Evolutionary conservation across 2,888 invertebrate genomes (phyloP), one percentile per base, ranked within the genome.

Genomic region (Achlya flavicornis): DNA sequence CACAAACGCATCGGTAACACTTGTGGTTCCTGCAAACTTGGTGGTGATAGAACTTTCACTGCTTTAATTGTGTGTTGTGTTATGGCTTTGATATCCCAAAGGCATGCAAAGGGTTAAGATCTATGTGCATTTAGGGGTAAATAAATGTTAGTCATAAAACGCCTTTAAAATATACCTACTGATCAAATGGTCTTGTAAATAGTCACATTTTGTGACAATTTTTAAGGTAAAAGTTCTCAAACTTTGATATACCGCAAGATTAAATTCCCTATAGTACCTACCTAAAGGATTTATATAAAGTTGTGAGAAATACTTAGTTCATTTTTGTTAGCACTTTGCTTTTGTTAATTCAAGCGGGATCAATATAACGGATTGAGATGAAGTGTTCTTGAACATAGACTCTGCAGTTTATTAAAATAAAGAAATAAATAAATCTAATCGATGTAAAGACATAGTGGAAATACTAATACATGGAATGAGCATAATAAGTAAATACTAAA

Each of bases 31-130:
- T 1, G 26, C 2, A 10, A 53, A 53, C 53, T 72, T 69, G 64
- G 69, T 53, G 72, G 70, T 67, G 73, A 73, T 74, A 66, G 67
- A 70, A 71, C 65, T 77, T 76, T 66, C 66, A 58, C 63, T 65
- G 64, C 61, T 14, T 16, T 61, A 62, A 66, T 66, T 66, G 68
- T 67, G 46, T 60, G 67, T 66, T 66, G 68, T 67, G 46, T 60
- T 64, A 43, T 10, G 33, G 16, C 57, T 62, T 35, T 59, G 43
- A 32, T 57, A 35, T 58, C 58, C 58, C 48, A 48, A 58, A 62
- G 41, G 43, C 32, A 16, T 41, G 48, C 6, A 48, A 48, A 48
- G 16, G 7, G 48, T 48, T 48, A n/a, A 48, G 16, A 16, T 7
- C 48, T 14, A 43, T 43, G 14, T 43, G 43, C 43, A 38, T 8